Evolutionary conservation across 35 echinoderm and acorn worm genomes (phyloP), one percentile per base, ranked within the genome.

Genomic region (Patiria miniata): DNA sequence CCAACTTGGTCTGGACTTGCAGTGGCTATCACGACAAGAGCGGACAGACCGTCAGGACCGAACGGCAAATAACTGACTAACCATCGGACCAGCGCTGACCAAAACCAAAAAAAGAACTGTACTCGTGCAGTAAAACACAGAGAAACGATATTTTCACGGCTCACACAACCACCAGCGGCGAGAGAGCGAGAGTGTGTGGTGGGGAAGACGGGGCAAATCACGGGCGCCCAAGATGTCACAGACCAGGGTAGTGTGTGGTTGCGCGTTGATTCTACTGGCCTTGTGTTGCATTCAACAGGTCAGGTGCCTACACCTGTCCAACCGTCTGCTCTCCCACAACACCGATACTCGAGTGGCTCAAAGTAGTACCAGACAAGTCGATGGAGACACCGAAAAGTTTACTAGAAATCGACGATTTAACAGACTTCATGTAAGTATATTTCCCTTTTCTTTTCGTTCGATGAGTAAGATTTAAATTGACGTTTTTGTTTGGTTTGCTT

Each of bases 201-300:
- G 34, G 65, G n/a, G 34, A 10, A 23, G 65, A 23, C 65, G 65
- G 65, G 65, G 65, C 26, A 34, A 34, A 2, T 32, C 14, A 12
- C 26, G 34, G 65, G 65, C 65, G 34, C 65, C 65, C 26, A 73
- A 73, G 65, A 73, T 73, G 65, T 12, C 65, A 18, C 21, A 73
- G 65, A 73, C 65, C 65, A 30, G 14, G 10, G 65, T 16, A 23
- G 26, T 73, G 65, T 30, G 65, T 23, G 23, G 65, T 18, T 73
- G 65, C 0, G 65, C 23, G 26, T 34, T 22, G 23, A 23, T 73
- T 32, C 65, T 73, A 34, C 65, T 73, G 14, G 26, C 34, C 65
- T 73, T 73, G 29, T 73, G 65, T 73, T 73, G 65, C 26, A 30
- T 73, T 30, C 65, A 73, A 36, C 65, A 73, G 15, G 65, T 73